Evolutionary conservation across 2,888 invertebrate species (phyloP).

Genomic region (Aquatica leii): DNA sequence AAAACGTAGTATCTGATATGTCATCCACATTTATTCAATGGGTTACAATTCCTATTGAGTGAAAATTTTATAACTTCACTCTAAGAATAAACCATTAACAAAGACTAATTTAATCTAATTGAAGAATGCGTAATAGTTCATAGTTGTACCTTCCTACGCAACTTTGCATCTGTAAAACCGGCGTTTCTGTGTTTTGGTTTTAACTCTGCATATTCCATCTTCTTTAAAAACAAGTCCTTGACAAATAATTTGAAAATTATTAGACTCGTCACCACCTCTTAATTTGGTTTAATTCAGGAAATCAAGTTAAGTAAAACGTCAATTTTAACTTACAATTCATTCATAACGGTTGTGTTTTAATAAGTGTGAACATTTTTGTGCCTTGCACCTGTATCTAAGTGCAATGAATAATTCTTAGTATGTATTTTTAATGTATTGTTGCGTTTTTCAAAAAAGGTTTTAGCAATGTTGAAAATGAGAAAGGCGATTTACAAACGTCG

Average conservation of each 20-base stretch:
- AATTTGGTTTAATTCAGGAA: slow-evolving; percentile 33
- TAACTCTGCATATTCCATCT: slow-evolving; percentile 22
- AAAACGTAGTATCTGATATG: neutral
- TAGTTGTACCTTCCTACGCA: slow-evolving; percentile 19
- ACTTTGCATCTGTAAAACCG: slow-evolving; percentile 7
- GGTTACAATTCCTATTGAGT: neutral
- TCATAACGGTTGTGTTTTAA: slow-evolving; percentile 19
- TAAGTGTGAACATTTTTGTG: slow-evolving; percentile 14
- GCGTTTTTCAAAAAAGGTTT: slow-evolving; percentile 10
- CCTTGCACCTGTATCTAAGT: slow-evolving; percentile 12
- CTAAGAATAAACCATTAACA: slow-evolving; percentile 17
- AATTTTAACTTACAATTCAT: slow-evolving; percentile 23
- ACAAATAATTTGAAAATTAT: slow-evolving; percentile 29
- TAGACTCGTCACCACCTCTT: slow-evolving; percentile 31
- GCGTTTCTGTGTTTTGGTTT: slow-evolving; percentile 22
- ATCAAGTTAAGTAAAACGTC: slow-evolving; percentile 30
- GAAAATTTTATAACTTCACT: slow-evolving; percentile 5
- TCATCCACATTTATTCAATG: neutral
- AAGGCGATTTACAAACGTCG: slow-evolving; percentile 24
- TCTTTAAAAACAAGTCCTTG: slow-evolving; percentile 27
- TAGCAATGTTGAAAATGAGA: slow-evolving; percentile 28
- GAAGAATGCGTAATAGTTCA: slow-evolving; percentile 17
- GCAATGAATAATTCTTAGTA: slow-evolving; percentile 35
- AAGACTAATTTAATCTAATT: slow-evolving; percentile 22
- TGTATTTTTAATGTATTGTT: slow-evolving; percentile 22